Percentiles rank a stretch among this genome's conserved stretches.
phyloP scores from a whole-genome alignment of 2,888 invertebrate species.

The Eupithecia centaureata region DNA sequence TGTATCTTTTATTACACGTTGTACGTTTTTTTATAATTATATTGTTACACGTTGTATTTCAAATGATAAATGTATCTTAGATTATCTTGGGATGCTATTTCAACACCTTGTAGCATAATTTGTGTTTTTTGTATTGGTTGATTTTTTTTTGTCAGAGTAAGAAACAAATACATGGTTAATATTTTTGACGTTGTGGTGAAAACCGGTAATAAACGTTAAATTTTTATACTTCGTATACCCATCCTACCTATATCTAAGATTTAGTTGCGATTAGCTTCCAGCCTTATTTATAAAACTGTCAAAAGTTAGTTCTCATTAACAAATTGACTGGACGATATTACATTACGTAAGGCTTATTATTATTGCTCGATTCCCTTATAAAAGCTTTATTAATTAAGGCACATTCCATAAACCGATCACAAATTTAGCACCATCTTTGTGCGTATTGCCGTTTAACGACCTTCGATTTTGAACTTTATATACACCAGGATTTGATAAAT shows the following conservation, averaged over 20 bases:
- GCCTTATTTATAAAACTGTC: background rate
- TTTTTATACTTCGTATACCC: background rate
- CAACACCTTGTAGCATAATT: background rate
- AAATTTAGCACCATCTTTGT: constrained; percentile 53
- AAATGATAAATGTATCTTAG: background rate
- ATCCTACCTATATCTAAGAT: background rate
- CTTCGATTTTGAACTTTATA: constrained; percentile 15
- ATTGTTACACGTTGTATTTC: too few relatives aligned
- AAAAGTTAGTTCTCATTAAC: background rate
- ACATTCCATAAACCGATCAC: constrained; percentile 50
- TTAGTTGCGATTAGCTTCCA: constrained; percentile 2
- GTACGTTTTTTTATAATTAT: too few relatives aligned
- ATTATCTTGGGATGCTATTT: background rate
- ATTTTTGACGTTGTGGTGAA: background rate
- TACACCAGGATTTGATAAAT: background rate
- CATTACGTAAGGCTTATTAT: constrained; percentile 3
- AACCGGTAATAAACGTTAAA: background rate
- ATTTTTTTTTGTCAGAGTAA: background rate
- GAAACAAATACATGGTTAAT: background rate
- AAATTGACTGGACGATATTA: constrained; percentile 1
- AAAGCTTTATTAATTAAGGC: constrained; percentile 49
- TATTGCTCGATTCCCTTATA: constrained; percentile 13
- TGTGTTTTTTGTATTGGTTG: too few relatives aligned
- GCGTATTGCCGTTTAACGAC: constrained; percentile 45
- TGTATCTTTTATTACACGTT: too few relatives aligned